phyloP scores from a whole-genome alignment of 1,140 invertebrate species.

The Trypoxylus dichotomus region DNA sequence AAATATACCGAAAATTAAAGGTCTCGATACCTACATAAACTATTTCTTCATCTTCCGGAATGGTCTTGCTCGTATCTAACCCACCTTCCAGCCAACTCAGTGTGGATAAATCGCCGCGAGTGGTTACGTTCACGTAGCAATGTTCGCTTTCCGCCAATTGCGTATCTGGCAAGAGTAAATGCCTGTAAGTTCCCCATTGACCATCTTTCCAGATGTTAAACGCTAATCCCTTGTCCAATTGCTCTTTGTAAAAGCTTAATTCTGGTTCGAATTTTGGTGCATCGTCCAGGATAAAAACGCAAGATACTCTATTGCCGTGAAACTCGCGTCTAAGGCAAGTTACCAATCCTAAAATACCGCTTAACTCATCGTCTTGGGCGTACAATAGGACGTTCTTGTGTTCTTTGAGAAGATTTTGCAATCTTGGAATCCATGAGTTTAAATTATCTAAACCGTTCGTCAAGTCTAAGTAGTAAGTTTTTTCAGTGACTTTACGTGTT shows the following conservation, averaged over 20 bases:
- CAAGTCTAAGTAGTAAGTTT: background rate
- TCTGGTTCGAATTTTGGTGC: conserved; percentile 67
- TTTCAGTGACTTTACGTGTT: background rate
- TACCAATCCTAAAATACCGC: conserved; percentile 82
- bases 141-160: conserved; percentile 65
- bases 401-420: conserved; percentile 62
- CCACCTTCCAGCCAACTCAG: conserved; percentile 78
- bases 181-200: conserved; percentile 66
- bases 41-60: background rate
- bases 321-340: conserved; percentile 74
- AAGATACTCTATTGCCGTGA: conserved; percentile 63
- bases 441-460: conserved; percentile 45
- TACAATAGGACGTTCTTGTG: conserved; percentile 61
- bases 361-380: conserved; percentile 63
- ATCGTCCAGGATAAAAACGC: conserved; percentile 66
- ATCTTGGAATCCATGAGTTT: conserved; percentile 56
- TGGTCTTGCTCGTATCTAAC: conserved; percentile 33
- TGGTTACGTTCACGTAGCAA: conserved; percentile 75
- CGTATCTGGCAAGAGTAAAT: conserved; percentile 34
- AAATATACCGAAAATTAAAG: background rate
- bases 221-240: conserved; percentile 63
- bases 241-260: conserved; percentile 63
- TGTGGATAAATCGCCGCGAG: conserved; percentile 81
- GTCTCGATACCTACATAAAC: background rate
- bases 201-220: conserved; percentile 67